These are phyloP conservation scores for Megalops atlanticus DNA, from an alignment of 2,113 vertebrate genomes.

Conservation along the genomic window DNA sequence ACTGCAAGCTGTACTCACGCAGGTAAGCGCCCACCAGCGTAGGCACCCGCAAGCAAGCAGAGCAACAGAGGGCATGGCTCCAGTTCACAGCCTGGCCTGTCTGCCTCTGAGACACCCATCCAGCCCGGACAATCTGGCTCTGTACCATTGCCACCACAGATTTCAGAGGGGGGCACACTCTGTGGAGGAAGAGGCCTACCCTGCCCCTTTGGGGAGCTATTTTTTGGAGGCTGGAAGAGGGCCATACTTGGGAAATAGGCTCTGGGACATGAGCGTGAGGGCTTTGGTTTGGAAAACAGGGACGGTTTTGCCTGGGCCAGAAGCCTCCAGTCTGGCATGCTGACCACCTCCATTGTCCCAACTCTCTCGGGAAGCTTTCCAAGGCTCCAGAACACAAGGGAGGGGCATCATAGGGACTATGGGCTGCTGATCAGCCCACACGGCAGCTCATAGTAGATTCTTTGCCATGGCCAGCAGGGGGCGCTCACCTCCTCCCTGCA, in stretches of 20 bases:
- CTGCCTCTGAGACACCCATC: too few species aligned
- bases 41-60: slow-evolving; percentile 21
- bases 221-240: neutral
- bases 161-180: neutral
- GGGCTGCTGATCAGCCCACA: neutral
- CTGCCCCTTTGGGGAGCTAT: neutral
- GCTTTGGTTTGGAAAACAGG: neutral
- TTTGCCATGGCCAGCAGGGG: too few species aligned
- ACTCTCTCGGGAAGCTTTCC: neutral
- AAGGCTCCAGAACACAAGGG: too few species aligned
- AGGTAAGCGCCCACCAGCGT: slow-evolving; percentile 75
- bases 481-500: slow-evolving; percentile 1
- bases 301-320: neutral
- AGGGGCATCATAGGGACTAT: neutral
- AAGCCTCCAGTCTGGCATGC: neutral
- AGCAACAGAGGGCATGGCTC: neutral
- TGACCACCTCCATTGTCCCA: neutral
- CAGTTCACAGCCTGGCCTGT: neutral
- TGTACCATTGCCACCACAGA: neutral
- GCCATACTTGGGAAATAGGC: neutral
- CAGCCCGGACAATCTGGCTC: neutral
- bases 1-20: slow-evolving; percentile 68
- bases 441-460: neutral
- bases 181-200: neutral
- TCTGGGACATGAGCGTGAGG: neutral